Percentiles rank a stretch among this genome's conserved stretches.
Conservation (phyloP, 2,113 vertebrate species). For the Pleuronectes platessa region DNA sequence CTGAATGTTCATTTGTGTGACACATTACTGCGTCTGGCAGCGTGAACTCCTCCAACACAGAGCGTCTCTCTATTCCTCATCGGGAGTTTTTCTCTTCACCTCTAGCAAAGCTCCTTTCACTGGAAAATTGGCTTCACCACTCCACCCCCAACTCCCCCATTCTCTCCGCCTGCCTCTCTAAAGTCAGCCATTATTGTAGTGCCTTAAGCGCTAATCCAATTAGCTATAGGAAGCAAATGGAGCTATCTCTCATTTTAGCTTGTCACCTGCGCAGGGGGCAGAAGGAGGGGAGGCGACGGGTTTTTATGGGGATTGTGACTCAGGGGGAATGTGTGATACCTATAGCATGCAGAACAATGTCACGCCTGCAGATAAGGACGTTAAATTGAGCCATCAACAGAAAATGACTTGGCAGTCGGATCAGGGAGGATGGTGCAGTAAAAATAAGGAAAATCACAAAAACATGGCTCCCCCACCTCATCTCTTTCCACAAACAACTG, state of each 20-base stretch:
- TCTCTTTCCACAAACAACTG: background rate
- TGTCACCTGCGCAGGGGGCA: constrained; percentile 66
- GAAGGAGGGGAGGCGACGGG: constrained; percentile 27
- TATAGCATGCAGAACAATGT: constrained; percentile 29
- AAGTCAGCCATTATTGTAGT: constrained; percentile 69
- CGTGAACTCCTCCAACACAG: constrained; percentile 55
- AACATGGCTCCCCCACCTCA: background rate
- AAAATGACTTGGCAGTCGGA: constrained; percentile 37
- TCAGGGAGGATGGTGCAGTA: constrained; percentile 15
- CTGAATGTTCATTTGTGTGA: constrained; percentile 52
- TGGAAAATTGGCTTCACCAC: constrained; percentile 71
- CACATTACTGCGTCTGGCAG: constrained; percentile 43
- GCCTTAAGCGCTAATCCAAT: constrained; percentile 81
- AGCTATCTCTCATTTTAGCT: constrained; percentile 75
- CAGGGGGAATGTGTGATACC: constrained; percentile 37
- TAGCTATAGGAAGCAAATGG: constrained; percentile 79
- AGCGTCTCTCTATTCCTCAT: constrained; percentile 69
- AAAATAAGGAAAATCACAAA: constrained; percentile 17
- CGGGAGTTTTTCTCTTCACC: constrained; percentile 73
- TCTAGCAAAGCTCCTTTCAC: constrained; percentile 80
- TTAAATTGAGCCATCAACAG: constrained; percentile 39
- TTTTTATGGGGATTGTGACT: constrained; percentile 62
- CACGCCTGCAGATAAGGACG: constrained; percentile 33
- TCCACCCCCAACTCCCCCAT: constrained; percentile 60
- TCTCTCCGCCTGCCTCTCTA: constrained; percentile 66